Evolutionary conservation across 2,888 invertebrate genomes (phyloP), one percentile per base, ranked within the genome.

Genomic region (Panzeria rudis): DNA sequence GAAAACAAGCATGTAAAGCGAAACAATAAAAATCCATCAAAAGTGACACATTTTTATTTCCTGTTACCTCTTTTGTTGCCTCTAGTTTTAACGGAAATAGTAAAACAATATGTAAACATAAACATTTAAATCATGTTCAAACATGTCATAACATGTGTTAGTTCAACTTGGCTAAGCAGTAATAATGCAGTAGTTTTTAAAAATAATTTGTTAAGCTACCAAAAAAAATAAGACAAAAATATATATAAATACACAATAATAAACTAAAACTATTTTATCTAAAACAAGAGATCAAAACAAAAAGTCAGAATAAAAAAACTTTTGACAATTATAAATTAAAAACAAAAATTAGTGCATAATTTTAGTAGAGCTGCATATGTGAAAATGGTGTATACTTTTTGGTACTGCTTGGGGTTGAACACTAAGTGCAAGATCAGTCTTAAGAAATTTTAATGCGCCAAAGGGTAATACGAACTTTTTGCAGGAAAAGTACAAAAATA

Each of bases 1-100:
- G 0, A 47, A 47, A 17, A 47, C 4, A 17, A 17, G 7, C 47
- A 2, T 50, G 4, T 20, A 8, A 50, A 0, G 72, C 35, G 20
- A 61, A 68, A 68, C 68, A 75, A 75, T 69, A 75, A 75, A 81
- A 69, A 54, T 75, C 81, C 81, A 81, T 81, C 81, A 75, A 75
- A 62, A 69, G 54, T 81, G 35, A 54, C 52, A 81, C 66, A 61
- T 29, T 29, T 62, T 44, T 41, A 13, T 54, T 44, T 64, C 32
- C 38, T 52, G 5, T 13, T 17, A n/a, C 32, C 29, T 29, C 29
- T 71, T 32, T 8, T 29, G 32, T 56, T 59, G 35, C 17, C 38
- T n/a, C 8, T 41, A 17, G 11, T 17, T 20, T 3, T 9, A 56
- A 66, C 2, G 69, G 66, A 68, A 59, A 59, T n/a, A 29, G 17